phyloP scores from a whole-genome alignment of 2,888 invertebrate species.

The Acrobeloides nanus region DNA sequence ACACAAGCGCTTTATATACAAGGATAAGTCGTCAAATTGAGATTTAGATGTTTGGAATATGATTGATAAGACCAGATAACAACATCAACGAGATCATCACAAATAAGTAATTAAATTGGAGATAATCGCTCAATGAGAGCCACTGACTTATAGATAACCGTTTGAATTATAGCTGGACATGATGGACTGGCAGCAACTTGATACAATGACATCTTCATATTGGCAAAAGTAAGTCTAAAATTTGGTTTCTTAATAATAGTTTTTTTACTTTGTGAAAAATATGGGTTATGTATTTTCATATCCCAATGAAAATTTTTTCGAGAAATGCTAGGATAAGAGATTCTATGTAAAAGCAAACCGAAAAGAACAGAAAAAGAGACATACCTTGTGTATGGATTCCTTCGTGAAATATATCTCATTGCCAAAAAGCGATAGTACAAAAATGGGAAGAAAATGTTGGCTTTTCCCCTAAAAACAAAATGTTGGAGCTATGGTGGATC shows the following conservation, averaged over 20 bases:
- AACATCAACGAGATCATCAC: too few relatives aligned
- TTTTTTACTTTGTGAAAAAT: too few relatives aligned
- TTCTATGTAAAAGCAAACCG: not conserved
- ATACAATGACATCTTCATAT: constrained; percentile 70
- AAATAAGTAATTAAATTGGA: constrained; percentile 52
- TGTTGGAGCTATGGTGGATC: too few relatives aligned
- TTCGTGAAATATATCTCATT: constrained; percentile 80
- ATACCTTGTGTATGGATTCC: constrained; percentile 90
- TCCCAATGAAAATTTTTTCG: too few relatives aligned
- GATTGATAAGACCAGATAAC: too few relatives aligned
- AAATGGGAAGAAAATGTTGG: constrained; percentile 82
- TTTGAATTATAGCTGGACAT: constrained; percentile 65
- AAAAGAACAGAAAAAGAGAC: constrained; percentile 11
- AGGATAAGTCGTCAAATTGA: too few relatives aligned
- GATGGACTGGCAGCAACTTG: constrained; percentile 65
- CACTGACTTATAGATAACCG: constrained; percentile 63
- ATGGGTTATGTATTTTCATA: too few relatives aligned
- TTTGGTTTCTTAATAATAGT: not conserved
- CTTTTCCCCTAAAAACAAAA: constrained; percentile 69
- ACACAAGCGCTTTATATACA: too few relatives aligned
- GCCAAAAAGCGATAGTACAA: constrained; percentile 92
- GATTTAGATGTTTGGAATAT: too few relatives aligned
- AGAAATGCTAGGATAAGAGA: too few relatives aligned
- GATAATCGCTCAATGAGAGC: constrained; percentile 71
- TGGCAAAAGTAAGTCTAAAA: constrained; percentile 68